Conservation (phyloP, 2,888 invertebrate genomes). For the Ptilodon capucinus region DNA sequence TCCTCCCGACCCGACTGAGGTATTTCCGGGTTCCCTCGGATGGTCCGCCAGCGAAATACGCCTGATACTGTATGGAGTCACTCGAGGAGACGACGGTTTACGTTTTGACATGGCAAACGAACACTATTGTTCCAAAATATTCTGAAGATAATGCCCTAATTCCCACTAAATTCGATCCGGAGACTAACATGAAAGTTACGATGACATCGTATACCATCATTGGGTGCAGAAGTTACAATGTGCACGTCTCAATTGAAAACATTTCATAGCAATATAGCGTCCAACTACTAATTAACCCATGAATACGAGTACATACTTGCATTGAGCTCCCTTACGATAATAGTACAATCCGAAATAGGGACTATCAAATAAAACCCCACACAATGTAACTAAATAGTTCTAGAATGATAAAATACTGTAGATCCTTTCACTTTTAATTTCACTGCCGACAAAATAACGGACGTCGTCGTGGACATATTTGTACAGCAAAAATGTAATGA, state of each 20-base stretch:
- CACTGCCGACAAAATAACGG: constrained; percentile 9
- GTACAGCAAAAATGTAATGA: constrained; percentile 12
- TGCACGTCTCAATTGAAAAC: background rate
- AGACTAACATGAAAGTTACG: background rate
- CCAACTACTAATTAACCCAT: background rate
- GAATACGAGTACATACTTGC: background rate
- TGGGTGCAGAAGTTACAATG: background rate
- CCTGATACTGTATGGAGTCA: background rate
- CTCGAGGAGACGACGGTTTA: background rate
- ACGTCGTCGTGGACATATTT: constrained; percentile 7
- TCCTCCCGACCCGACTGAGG: background rate
- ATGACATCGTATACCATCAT: background rate
- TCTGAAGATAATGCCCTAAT: background rate
- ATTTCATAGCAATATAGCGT: background rate
- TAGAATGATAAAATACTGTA: constrained; percentile 35
- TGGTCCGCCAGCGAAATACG: background rate
- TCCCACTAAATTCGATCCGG: background rate
- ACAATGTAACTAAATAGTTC: background rate
- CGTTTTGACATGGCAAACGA: background rate
- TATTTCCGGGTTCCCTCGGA: background rate
- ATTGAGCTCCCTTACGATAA: background rate
- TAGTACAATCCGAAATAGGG: background rate
- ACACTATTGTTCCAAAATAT: background rate
- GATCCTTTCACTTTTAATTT: constrained; percentile 50
- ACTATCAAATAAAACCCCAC: background rate